Evolutionary conservation across 2,113 vertebrate species (phyloP).

Genomic region (Poeciliopsis prolifica): DNA sequence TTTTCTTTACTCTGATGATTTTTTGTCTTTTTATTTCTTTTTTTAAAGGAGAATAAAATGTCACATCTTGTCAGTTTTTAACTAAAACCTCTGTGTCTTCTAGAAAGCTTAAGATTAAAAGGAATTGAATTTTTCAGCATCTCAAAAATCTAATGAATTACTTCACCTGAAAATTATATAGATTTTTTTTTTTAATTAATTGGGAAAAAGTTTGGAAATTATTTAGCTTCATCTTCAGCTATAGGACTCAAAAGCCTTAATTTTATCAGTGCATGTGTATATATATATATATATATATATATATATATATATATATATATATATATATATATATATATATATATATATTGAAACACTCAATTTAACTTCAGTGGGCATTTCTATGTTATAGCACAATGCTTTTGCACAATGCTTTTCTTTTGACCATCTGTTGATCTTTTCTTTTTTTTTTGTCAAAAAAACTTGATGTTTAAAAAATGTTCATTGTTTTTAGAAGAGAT

Average conservation of each 20-base stretch:
- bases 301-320: too few relatives aligned
- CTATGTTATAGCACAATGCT: neutral
- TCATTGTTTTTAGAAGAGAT: slow-evolving; percentile 74
- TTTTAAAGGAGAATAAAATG: neutral
- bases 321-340: too few relatives aligned
- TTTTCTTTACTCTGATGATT: neutral
- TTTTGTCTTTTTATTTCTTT: neutral
- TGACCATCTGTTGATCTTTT: neutral
- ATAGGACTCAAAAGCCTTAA: too few relatives aligned
- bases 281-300: too few relatives aligned
- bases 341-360: too few relatives aligned
- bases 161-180: neutral
- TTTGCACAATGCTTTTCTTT: neutral
- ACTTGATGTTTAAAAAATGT: slow-evolving; percentile 25
- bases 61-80: neutral
- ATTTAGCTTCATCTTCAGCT: neutral
- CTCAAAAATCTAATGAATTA: too few relatives aligned
- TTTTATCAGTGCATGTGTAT: too few relatives aligned
- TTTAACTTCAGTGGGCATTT: neutral
- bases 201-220: neutral
- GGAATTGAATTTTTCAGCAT: neutral
- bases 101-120: neutral
- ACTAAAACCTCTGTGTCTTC: neutral
- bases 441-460: slow-evolving; percentile 14
- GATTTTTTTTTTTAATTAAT: neutral